These are phyloP conservation scores for Burhinus oedicnemus DNA, from an alignment of 2,113 vertebrate genomes.

Conservation along the genomic window DNA sequence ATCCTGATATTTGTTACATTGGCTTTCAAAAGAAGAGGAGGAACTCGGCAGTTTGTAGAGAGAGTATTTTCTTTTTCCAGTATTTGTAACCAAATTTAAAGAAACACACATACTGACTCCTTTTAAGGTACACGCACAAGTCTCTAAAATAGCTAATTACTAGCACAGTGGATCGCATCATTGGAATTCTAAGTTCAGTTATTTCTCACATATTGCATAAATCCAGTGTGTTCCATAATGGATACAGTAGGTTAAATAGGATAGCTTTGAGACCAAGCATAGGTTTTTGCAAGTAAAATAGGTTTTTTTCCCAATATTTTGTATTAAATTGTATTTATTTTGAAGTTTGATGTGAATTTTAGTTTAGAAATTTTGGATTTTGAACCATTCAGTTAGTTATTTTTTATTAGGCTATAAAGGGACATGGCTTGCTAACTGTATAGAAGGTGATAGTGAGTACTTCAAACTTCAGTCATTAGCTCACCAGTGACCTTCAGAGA, in stretches of 20 bases:
- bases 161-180: neutral
- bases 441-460: neutral
- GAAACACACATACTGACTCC: neutral
- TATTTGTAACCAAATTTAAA: neutral
- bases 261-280: neutral
- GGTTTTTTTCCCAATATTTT: neutral
- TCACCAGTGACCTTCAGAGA: neutral
- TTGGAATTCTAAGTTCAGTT: neutral
- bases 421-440: neutral
- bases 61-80: neutral
- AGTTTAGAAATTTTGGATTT: neutral
- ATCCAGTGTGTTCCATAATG: neutral
- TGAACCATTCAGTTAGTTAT: neutral
- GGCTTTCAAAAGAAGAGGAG: neutral
- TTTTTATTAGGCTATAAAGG: neutral
- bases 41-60: neutral
- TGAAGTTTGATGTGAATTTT: neutral
- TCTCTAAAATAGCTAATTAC: neutral
- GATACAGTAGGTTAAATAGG: neutral
- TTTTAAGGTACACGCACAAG: neutral
- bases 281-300: neutral
- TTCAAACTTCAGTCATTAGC: neutral
- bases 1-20: neutral
- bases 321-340: conserved; percentile 54
- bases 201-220: neutral